These are phyloP conservation scores for Patella ulyssiponensis DNA, from an alignment of 2,888 invertebrate genomes.

Conservation along the genomic window DNA sequence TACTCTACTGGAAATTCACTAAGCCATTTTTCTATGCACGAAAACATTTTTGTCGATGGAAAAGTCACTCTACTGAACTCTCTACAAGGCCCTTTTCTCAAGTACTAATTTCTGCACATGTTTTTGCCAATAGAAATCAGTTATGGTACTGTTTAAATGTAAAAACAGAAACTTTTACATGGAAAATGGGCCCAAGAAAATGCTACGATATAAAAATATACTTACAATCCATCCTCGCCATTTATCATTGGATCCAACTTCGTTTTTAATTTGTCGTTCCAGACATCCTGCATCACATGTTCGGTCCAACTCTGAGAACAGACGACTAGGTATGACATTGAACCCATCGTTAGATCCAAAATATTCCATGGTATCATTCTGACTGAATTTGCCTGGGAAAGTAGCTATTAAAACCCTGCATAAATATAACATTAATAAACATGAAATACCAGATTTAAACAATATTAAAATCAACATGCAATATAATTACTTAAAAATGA, in stretches of 20 bases:
- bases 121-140: too few species aligned
- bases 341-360: conserved; percentile 45
- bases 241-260: conserved; percentile 19
- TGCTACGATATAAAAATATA: not conserved
- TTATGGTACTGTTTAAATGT: too few species aligned
- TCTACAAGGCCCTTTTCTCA: too few species aligned
- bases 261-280: conserved; percentile 37
- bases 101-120: too few species aligned
- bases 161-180: too few species aligned
- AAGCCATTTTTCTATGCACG: too few species aligned
- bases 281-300: conserved; percentile 48
- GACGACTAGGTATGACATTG: conserved; percentile 30
- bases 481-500: too few species aligned
- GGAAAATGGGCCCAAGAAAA: too few species aligned
- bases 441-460: not conserved
- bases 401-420: conserved; percentile 73
- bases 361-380: conserved; percentile 53
- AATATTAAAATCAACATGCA: too few species aligned
- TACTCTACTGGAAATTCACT: too few species aligned
- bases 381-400: conserved; percentile 42
- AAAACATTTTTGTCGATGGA: too few species aligned
- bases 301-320: conserved; percentile 17
- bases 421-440: conserved; percentile 64
- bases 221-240: conserved; percentile 28
- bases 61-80: too few species aligned